Percentiles rank a stretch among this genome's conserved stretches.
These are phyloP conservation scores for Melanargia galathea DNA, from an alignment of 2,888 invertebrate genomes.

Conservation along the genomic window DNA sequence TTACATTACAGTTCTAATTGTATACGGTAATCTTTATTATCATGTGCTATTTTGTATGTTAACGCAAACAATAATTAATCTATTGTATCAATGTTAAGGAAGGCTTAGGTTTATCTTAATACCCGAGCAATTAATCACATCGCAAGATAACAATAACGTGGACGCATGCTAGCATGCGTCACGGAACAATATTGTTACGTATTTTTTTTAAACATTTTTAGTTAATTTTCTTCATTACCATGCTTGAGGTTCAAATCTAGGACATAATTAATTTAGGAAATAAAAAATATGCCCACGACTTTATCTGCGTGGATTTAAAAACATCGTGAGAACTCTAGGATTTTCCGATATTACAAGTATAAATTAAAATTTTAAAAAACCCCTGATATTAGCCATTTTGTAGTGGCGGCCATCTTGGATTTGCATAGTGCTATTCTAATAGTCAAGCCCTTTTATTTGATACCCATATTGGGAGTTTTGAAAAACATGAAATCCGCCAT, in stretches of 20 bases:
- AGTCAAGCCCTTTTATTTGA: too few species aligned
- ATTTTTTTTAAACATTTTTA: not conserved
- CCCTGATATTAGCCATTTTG: too few species aligned
- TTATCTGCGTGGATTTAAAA: too few species aligned
- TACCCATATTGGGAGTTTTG: too few species aligned
- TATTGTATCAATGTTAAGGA: not conserved
- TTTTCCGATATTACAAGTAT: too few species aligned
- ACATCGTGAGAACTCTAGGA: too few species aligned
- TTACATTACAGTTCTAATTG: not conserved
- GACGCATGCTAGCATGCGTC: not conserved
- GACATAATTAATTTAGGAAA: not conserved
- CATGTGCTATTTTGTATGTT: slow-evolving; percentile 4
- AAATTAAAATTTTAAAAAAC: too few species aligned
- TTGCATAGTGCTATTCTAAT: too few species aligned
- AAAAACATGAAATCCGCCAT: too few species aligned
- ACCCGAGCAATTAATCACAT: slow-evolving; percentile 13
- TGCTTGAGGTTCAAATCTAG: not conserved
- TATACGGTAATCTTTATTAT: not conserved
- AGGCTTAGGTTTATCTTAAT: slow-evolving; percentile 12
- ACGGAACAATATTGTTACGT: not conserved
- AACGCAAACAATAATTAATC: slow-evolving; percentile 16
- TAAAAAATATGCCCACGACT: too few species aligned
- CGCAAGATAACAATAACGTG: slow-evolving; percentile 4
- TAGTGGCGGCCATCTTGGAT: too few species aligned
- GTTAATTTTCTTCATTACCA: too few species aligned